Evolutionary conservation across 2,113 vertebrate genomes (phyloP), one percentile per base, ranked within the genome.

Genomic region (Gavia stellata): DNA sequence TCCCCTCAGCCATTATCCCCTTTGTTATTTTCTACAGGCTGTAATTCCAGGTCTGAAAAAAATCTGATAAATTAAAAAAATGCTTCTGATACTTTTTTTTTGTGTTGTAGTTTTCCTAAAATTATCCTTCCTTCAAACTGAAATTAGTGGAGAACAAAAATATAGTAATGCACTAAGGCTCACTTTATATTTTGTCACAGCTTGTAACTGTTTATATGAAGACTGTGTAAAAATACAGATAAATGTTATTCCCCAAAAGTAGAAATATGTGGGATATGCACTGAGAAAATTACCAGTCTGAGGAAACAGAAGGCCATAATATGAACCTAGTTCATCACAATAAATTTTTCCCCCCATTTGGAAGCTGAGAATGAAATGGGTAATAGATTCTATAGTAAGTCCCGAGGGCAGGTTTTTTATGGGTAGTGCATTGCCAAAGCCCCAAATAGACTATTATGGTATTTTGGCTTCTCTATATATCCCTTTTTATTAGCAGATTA

Each of bases 401-500:
- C 96, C 90, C 87, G 63, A 89, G 91, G 88, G 91, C 90, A 80
- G 66, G 31, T 67, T 96, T 96, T 96, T 96, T 94, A 96, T 92
- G 72, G 66, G 52, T 74, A 90, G 67, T 94, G 68, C 55, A 72
- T 75, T 93, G 81, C 73, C 86, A 95, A 88, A 92, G 80, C 75
- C 75, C 79, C 85, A 86, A 16, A 88, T 36, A 96, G 93, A 71
- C 81, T 94, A 71, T 96, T 81, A 87, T 2, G 31, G 82, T 89
- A 77, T 94, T 95, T 96, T 91, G 88, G 70, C 80, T 86, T 88
- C 86, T 93, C 89, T 81, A 87, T 94, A 94, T 94, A 95, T 96
- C 75, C 77, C 75, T 91, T 96, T 97, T 97, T 95, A 94, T 91
- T 97, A 94, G 86, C 65, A 94, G 91, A 95, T 96, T 92, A 61